Percentiles rank a stretch among this genome's conserved stretches.
These are phyloP conservation scores for Naso thynnoides DNA, from an alignment of 2,797 vertebrate genomes.

Conservation along the genomic window DNA sequence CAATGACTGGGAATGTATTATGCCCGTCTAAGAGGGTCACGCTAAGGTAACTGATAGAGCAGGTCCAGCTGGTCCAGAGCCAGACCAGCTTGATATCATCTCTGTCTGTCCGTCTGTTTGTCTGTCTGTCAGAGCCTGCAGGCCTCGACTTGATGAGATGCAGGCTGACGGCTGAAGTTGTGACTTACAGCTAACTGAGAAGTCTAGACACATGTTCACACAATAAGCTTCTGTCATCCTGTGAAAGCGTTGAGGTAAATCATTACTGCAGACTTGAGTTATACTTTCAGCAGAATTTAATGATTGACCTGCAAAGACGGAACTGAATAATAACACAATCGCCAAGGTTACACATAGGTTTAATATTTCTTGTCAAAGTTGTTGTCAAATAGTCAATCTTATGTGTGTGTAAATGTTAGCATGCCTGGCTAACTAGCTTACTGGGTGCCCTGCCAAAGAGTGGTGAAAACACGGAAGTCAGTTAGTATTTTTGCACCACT, in stretches of 20 bases:
- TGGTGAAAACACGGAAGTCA: no score
- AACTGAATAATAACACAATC: not conserved
- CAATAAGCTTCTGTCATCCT: constrained; percentile 22
- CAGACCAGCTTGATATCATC: constrained; percentile 58
- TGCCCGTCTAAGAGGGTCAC: constrained; percentile 60
- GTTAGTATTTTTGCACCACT: no score
- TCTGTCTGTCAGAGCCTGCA: constrained; percentile 42
- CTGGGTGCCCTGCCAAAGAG: no score
- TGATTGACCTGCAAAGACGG: constrained; percentile 45
- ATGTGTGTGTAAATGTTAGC: not conserved
- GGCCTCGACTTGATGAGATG: constrained; percentile 63
- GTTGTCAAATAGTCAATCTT: no score
- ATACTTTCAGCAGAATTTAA: constrained; percentile 32
- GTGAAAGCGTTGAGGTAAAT: constrained; percentile 43
- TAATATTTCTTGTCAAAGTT: no score
- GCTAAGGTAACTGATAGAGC: constrained; percentile 59
- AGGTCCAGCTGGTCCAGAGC: constrained; percentile 66
- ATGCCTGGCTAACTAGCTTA: not conserved
- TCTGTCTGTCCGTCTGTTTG: constrained; percentile 25
- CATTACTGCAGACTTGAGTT: constrained; percentile 31
- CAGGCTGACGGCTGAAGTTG: constrained; percentile 42
- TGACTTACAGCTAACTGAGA: constrained; percentile 39
- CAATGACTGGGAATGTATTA: constrained; percentile 35
- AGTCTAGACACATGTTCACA: constrained; percentile 38
- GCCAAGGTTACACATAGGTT: not conserved